These are phyloP conservation scores for Hucho hucho DNA, from an alignment of 2,113 vertebrate species.

Conservation along the genomic window DNA sequence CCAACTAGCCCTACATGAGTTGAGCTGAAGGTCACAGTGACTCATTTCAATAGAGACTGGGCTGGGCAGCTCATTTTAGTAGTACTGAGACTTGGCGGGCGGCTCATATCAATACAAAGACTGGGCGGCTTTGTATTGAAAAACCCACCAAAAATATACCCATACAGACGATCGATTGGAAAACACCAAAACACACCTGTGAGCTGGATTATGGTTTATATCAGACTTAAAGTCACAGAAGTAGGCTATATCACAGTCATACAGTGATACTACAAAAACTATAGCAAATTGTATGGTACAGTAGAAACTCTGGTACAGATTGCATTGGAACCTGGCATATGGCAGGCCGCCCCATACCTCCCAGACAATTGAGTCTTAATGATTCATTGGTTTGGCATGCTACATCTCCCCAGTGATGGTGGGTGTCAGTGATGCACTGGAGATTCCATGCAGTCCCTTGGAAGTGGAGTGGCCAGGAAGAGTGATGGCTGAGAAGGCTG, in stretches of 20 bases:
- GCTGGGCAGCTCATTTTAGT: too few relatives aligned
- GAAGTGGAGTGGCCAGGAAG: constrained; percentile 31
- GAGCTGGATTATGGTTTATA: constrained; percentile 14
- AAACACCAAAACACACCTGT: constrained; percentile 10
- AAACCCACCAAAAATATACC: constrained; percentile 36
- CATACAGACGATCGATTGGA: constrained; percentile 25
- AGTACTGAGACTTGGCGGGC: constrained; percentile 28
- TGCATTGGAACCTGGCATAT: constrained; percentile 62
- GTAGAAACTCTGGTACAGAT: constrained; percentile 51
- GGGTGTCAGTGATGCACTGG: constrained; percentile 67
- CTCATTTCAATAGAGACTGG: constrained; percentile 46
- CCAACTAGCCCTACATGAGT: constrained; percentile 64
- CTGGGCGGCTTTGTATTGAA: constrained; percentile 24
- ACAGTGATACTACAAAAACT: too few relatives aligned
- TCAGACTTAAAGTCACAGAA: neutral
- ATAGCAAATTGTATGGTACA: neutral
- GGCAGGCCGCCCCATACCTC: constrained; percentile 62
- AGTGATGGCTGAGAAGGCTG: constrained; percentile 31
- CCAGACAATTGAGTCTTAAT: constrained; percentile 72
- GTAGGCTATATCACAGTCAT: constrained; percentile 7
- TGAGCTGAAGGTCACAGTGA: constrained; percentile 70
- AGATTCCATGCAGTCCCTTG: constrained; percentile 44
- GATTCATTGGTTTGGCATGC: constrained; percentile 69
- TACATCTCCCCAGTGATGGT: constrained; percentile 59
- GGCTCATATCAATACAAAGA: constrained; percentile 34